Evolutionary conservation across 1,140 invertebrate species (phyloP).

Genomic region (Lepidurus apus): DNA sequence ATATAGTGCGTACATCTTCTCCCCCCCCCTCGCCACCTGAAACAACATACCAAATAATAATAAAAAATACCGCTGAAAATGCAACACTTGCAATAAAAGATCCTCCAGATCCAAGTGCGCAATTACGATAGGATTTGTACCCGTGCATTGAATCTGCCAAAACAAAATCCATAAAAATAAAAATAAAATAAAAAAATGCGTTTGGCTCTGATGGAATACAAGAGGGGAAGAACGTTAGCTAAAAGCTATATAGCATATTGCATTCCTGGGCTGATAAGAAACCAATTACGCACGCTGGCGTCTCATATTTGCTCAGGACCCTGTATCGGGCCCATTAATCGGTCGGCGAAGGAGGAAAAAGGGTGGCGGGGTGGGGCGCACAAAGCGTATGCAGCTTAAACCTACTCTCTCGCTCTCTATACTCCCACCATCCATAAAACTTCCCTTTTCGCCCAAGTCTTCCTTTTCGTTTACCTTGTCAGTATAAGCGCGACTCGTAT

Average conservation of each 20-base stretch:
- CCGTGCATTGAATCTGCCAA: no score
- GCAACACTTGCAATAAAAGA: no score
- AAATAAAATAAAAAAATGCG: no score
- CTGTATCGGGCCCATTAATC: conserved; percentile 17
- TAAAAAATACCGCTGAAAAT: no score
- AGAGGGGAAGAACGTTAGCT: neutral
- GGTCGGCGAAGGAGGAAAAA: neutral
- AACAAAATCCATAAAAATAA: no score
- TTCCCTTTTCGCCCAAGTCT: neutral
- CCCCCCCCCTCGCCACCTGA: neutral
- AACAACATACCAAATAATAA: neutral
- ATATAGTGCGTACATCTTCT: neutral
- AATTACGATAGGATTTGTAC: no score
- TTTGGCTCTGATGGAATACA: no score
- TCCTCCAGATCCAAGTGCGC: no score
- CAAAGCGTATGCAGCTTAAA: neutral
- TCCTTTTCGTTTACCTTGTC: conserved; percentile 1
- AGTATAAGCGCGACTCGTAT: neutral
- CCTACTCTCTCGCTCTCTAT: neutral
- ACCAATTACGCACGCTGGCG: conserved; percentile 17
- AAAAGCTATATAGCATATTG: neutral
- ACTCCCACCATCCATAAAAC: neutral
- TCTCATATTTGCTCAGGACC: conserved; percentile 6
- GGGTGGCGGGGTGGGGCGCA: neutral
- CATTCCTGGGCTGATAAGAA: conserved; percentile 18